These are phyloP conservation scores for Ptilonorhynchus violaceus DNA, from an alignment of 2,113 vertebrate species.

Conservation along the genomic window DNA sequence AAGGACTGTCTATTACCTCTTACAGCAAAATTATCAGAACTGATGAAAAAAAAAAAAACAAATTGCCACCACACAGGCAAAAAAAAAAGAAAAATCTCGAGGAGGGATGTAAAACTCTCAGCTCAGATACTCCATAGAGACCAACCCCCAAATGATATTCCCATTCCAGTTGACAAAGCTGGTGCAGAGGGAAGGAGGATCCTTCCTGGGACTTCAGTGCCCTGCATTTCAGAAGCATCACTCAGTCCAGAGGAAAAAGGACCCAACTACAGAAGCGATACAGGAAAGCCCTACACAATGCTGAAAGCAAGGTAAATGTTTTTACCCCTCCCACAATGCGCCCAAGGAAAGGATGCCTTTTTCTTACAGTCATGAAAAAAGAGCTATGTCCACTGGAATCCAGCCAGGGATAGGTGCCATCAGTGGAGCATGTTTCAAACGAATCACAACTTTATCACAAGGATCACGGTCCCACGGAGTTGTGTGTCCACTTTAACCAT, in stretches of 20 bases:
- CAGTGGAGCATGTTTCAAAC: background rate
- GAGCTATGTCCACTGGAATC: background rate
- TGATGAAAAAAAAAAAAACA: background rate
- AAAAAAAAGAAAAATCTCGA: background rate
- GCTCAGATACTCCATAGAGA: background rate
- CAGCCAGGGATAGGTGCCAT: background rate
- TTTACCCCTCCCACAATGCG: fast-evolving
- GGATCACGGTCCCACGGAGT: background rate
- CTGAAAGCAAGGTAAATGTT: background rate
- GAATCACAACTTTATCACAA: background rate
- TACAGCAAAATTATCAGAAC: background rate
- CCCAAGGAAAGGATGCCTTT: background rate
- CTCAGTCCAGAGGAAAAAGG: background rate
- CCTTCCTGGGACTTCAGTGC: background rate
- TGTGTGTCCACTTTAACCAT: background rate
- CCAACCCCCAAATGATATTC: background rate
- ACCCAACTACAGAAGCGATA: background rate
- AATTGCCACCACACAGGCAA: background rate
- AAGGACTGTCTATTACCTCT: background rate
- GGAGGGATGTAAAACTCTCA: background rate
- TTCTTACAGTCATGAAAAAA: background rate
- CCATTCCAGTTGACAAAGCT: background rate
- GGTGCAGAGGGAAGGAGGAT: background rate
- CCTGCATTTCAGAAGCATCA: background rate
- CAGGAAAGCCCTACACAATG: background rate